These are phyloP conservation scores for Pollimyrus isidori DNA, from an alignment of 2,113 vertebrate species.

Conservation along the genomic window DNA sequence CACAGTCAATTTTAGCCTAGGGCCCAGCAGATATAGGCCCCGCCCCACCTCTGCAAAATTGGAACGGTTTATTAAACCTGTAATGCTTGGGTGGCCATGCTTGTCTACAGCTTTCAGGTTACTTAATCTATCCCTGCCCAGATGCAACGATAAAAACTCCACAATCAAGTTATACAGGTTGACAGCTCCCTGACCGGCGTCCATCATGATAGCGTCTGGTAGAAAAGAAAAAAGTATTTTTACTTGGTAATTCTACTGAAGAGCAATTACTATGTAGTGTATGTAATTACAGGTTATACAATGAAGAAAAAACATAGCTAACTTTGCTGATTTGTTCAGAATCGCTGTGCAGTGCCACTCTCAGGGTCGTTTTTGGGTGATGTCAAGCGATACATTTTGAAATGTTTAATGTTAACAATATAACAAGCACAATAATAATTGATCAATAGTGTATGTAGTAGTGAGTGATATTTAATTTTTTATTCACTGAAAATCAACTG, in stretches of 20 bases:
- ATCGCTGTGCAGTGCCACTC: background rate
- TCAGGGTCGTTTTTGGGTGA: background rate
- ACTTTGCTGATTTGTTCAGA: background rate
- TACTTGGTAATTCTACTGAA: background rate
- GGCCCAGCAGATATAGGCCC: background rate
- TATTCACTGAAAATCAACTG: background rate
- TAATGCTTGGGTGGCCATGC: background rate
- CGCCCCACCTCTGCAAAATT: background rate
- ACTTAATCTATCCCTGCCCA: background rate
- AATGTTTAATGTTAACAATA: background rate
- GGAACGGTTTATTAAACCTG: background rate
- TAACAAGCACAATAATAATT: background rate
- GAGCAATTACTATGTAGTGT: background rate
- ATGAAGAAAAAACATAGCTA: background rate
- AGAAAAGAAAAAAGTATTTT: background rate
- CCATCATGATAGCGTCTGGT: background rate
- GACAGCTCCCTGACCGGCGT: background rate
- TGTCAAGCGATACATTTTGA: background rate
- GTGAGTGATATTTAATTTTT: background rate
- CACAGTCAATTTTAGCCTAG: background rate
- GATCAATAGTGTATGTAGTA: background rate
- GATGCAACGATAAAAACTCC: background rate
- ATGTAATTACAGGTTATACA: background rate
- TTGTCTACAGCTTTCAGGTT: background rate
- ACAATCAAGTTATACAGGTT: background rate